Base-by-base conservation (phyloP, 2,888 invertebrate species). In the Harpagoxenus sublaevis region DNA sequence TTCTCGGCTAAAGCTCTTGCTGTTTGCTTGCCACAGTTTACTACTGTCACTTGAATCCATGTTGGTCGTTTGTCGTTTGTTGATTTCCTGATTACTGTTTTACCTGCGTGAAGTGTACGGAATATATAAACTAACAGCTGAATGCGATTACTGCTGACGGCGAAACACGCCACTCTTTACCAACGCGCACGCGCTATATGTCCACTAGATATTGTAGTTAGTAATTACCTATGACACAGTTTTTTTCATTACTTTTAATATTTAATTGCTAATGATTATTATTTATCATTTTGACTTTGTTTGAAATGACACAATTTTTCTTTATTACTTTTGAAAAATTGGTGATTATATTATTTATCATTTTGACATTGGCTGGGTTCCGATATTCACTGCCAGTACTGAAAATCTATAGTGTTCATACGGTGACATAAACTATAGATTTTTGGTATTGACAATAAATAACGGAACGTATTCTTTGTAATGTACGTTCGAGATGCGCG, bases 231-330 rank as follows among this genome's bases (percentile, higher is more conserved):
- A 48, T 5, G 5, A 4, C 48, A 48, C 15, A 48, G 10, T 48
- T 5, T 48, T 48, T 48, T 48, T 48, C 2, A 48, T 3, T 48
- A 15, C 48, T 48, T 48, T 48, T 48, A 48, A 12, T 10, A 55
- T 45, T n/a, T 45, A 42, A 8, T 28, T 6, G 12, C 55, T 3
- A 62, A 35, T 35, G n/a, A 62, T 23, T 23, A 23, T 8, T 62
- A 62, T 62, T 75, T 62, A 77, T 65, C 10, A 75, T 8, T 39
- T 60, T 60, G 23, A n/a, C 15, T 48, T 73, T 23, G 23, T 23
- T 23, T 0, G 23, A 23, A 23, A 23, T 23, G 23, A 23, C 23
- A 23, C 23, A 23, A 23, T 23, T 23, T 23, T 23, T 23, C 23
- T 23, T 23, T 23, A 23, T 23, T 23, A 23, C 23, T 23, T 23